These are phyloP conservation scores for Eupsilia transversa DNA, from an alignment of 2,888 invertebrate species.

Conservation along the genomic window DNA sequence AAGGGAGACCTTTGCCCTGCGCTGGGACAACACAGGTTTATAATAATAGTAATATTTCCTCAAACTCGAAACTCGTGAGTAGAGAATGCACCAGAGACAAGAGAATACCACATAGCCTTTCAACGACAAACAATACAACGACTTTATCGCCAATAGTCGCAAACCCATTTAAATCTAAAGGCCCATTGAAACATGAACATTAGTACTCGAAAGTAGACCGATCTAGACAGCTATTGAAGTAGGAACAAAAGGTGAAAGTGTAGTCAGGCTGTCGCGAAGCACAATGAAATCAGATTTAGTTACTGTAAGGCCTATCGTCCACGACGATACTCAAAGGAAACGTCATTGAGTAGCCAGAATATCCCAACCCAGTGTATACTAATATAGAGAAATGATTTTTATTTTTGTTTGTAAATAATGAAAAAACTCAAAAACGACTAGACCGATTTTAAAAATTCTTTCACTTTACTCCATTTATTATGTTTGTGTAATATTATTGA, in stretches of 20 bases:
- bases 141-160: conserved; percentile 3
- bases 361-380: neutral
- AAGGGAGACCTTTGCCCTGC: too few relatives aligned
- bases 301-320: neutral
- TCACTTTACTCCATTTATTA: too few relatives aligned
- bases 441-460: too few relatives aligned
- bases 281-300: conserved; percentile 45
- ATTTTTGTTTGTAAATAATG: too few relatives aligned
- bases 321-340: neutral
- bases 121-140: neutral
- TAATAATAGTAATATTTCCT: too few relatives aligned
- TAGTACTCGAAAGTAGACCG: conserved; percentile 44
- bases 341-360: neutral
- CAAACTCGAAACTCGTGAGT: neutral
- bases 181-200: conserved; percentile 34
- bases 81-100: too few relatives aligned
- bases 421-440: too few relatives aligned
- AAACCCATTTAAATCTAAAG: conserved; percentile 19
- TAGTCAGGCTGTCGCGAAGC: neutral
- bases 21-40: too few relatives aligned
- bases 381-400: too few relatives aligned
- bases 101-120: neutral
- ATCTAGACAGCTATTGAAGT: conserved; percentile 38
- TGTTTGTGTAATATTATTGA: too few relatives aligned
- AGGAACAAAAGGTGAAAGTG: conserved; percentile 48